Evolutionary conservation across 2,888 invertebrate species (phyloP), one percentile per base, ranked within the genome.

Genomic region (Smittia sp.): DNA sequence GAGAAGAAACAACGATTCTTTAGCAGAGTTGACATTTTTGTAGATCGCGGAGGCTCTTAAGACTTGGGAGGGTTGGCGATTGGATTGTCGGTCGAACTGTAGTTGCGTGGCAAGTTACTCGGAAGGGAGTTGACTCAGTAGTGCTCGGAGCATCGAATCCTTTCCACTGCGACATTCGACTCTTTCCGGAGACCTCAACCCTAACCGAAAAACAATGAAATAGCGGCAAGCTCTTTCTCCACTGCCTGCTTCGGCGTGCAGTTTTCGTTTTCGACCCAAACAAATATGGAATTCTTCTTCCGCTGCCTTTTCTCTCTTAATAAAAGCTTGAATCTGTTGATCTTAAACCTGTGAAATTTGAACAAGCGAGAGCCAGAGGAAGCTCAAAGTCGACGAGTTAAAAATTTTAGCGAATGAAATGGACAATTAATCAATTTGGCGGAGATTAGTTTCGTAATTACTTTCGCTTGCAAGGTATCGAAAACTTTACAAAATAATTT

Each of bases 271-370:
- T 3, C 6, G 46, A 2, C 46, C 46, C 46, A 15, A 46, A 46
- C 46, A 46, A 46, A 46, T 46, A 46, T 46, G 46, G 46, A 46
- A 46, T 46, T 46, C n/a, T n/a, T 46, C 46, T 11, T 46, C n/a
- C n/a, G 6, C 15, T 15, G 2, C 46, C 4, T 46, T 46, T 46
- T 2, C 46, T 46, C 2, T n/a, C n/a, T 46, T 46, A n/a, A 15
- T 46, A 46, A 46, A 46, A 46, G 46, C 13, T 15, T n/a, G 15
- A 46, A 6, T 46, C 46, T 2, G 11, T 11, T 46, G 13, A 46
- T 46, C 46, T 46, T 46, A 46, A 46, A n/a, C 46, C 46, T 32
- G 32, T 32, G 32, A 32, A 32, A 32, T n/a, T n/a, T n/a, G n/a
- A n/a, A n/a, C n/a, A n/a, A n/a, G n/a, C 32, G 32, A 32, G 32